phyloP scores from a whole-genome alignment of 2,888 invertebrate genomes.

The Agelastica alni region DNA sequence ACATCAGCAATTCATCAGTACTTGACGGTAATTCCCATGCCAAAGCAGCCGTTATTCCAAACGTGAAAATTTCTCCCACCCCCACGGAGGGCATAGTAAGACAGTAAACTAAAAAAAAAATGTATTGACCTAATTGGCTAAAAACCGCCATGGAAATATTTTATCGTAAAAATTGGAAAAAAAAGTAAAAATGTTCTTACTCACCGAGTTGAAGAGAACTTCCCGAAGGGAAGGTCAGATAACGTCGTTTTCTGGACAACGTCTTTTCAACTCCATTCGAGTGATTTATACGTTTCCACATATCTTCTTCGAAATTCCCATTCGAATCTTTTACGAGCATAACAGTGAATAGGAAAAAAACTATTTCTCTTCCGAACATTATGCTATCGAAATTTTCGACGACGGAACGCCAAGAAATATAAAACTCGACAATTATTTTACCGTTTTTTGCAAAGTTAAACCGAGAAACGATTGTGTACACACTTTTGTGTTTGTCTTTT shows the following conservation, averaged over 20 bases:
- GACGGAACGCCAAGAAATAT: background rate
- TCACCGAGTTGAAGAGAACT: slow-evolving; percentile 55
- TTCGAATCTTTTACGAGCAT: slow-evolving; percentile 27
- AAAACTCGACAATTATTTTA: slow-evolving; percentile 29
- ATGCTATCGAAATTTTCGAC: background rate
- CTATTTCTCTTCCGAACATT: slow-evolving; percentile 18
- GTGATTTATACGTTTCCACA: slow-evolving; percentile 34
- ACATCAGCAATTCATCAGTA: slow-evolving; percentile 32
- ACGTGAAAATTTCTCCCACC: slow-evolving; percentile 63
- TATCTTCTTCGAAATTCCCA: slow-evolving; percentile 40
- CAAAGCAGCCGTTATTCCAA: slow-evolving; percentile 75
- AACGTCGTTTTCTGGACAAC: slow-evolving; percentile 41
- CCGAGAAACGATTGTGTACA: slow-evolving; percentile 1
- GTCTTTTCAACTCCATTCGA: slow-evolving; percentile 31
- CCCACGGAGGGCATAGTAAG: slow-evolving; percentile 63
- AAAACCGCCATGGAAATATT: background rate
- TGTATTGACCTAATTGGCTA: background rate
- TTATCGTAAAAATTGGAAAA: slow-evolving; percentile 12
- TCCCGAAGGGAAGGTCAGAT: slow-evolving; percentile 43
- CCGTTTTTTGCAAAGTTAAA: slow-evolving; percentile 26
- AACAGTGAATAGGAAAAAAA: slow-evolving; percentile 27
- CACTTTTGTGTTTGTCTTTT: slow-evolving; percentile 26
- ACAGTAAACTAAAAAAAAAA: slow-evolving; percentile 62
- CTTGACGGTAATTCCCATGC: slow-evolving; percentile 72
- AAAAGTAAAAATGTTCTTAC: slow-evolving; percentile 32